These are phyloP conservation scores for Rhinopithecus roxellana DNA, from an alignment of 2,113 vertebrate species.

Conservation along the genomic window DNA sequence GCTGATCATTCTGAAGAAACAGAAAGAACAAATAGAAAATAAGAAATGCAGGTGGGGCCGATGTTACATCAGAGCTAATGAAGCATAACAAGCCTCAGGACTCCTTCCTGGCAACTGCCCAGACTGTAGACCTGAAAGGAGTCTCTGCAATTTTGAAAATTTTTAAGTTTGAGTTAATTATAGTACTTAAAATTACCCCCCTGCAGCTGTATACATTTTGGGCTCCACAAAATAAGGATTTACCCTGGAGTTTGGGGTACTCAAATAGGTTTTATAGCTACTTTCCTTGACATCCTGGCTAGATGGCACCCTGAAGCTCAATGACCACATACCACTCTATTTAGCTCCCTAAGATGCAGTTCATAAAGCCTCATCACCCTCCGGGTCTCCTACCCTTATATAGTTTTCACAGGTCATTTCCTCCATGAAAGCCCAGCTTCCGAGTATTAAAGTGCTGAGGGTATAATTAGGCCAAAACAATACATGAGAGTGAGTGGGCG, in stretches of 20 bases:
- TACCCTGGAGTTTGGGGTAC: not conserved
- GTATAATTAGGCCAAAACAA: constrained; percentile 32
- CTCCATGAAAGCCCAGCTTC: not conserved
- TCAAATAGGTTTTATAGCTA: not conserved
- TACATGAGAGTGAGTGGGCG: not conserved
- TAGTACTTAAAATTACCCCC: not conserved
- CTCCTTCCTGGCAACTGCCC: not conserved
- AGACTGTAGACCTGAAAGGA: not conserved
- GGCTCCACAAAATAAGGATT: not conserved
- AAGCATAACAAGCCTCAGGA: not conserved
- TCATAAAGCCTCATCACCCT: not conserved
- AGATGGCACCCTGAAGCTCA: not conserved
- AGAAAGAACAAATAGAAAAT: not conserved
- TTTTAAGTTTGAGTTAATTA: not conserved
- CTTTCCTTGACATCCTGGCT: not conserved
- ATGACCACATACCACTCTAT: not conserved
- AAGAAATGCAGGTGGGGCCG: not conserved
- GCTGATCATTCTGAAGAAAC: not conserved
- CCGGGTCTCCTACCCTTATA: not conserved
- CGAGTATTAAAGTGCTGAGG: not conserved
- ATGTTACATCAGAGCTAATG: not conserved
- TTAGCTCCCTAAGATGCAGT: not conserved
- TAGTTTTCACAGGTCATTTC: constrained; percentile 50
- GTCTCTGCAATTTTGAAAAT: not conserved
- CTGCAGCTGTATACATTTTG: not conserved